Evolutionary conservation across 2,797 vertebrate species (phyloP).

Genomic region (Astyanax mexicanus): DNA sequence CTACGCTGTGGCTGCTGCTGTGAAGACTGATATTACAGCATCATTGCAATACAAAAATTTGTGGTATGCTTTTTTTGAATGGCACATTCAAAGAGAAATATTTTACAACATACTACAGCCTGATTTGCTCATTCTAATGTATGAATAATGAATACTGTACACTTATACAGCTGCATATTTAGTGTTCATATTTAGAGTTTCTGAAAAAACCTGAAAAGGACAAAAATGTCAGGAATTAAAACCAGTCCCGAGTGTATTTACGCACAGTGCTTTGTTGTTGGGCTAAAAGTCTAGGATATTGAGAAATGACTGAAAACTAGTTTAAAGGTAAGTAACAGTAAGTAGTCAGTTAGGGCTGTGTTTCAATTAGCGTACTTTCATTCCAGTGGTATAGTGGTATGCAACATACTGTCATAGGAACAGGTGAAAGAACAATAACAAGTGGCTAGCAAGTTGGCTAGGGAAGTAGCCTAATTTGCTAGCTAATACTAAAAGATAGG

Average conservation of each 20-base stretch:
- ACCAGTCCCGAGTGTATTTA: neutral
- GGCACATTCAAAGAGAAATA: constrained; percentile 1
- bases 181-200: neutral
- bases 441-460: too few species aligned
- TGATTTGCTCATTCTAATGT: constrained; percentile 3
- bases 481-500: too few species aligned
- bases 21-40: constrained; percentile 1
- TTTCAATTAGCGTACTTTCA: neutral
- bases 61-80: neutral
- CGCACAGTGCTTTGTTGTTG: constrained; percentile 17
- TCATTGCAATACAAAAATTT: constrained; percentile 3
- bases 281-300: constrained; percentile 21
- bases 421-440: too few species aligned
- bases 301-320: too few species aligned
- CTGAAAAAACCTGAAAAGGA: constrained; percentile 13
- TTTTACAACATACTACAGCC: neutral
- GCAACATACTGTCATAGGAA: neutral
- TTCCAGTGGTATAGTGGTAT: neutral
- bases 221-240: neutral
- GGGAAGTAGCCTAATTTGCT: too few species aligned
- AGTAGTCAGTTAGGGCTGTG: neutral
- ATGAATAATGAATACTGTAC: constrained; percentile 14
- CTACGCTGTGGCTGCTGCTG: neutral
- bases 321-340: neutral
- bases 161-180: constrained; percentile 18